Base-by-base conservation (phyloP, 2,888 invertebrate genomes). In the Hydrotaea cyrtoneurina region DNA sequence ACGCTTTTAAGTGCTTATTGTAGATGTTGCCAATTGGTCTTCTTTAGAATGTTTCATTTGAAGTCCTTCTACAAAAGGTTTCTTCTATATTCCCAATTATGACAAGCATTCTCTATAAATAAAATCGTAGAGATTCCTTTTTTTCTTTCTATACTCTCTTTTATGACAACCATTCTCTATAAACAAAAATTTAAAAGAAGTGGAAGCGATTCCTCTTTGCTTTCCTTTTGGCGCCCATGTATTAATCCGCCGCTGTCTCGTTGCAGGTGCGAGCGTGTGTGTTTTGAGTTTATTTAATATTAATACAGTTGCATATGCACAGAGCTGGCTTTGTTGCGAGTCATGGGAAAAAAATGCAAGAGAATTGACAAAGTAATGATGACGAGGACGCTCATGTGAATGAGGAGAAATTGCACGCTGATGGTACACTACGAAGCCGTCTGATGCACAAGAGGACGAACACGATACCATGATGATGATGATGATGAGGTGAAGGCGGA, bases 201-300 rank as follows among this genome's bases (percentile, higher is more conserved):
- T n/a, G n/a, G n/a, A n/a, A n/a, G n/a, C n/a, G n/a, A n/a, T n/a
- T n/a, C n/a, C n/a, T n/a, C n/a, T n/a, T n/a, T n/a, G n/a, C n/a
- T n/a, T n/a, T 4, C 31, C 7, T 31, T 31, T 7, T 31, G 31
- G 31, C 31, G 31, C 31, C 31, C 31, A 31, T 7, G 7, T 31
- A 31, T 31, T 31, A n/a, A n/a, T n/a, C 50, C 50, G 13, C 50
- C n/a, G 50, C 50, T 50, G 50, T 2, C 2, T 39, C 8, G 39
- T 13, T 59, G 13, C 64, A 21, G 75, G 64, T 46, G 59, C 39
- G 15, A 7, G 31, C 50, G 64, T 36, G 59, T 50, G 26, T 74
- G 57, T 76, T n/a, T 36, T 57, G 57, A 59, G 78, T 77, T 81
- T 81, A 79, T 84, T 84, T 81, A 84, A 81, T 81, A 84, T 84